Evolutionary conservation across 2,797 vertebrate species (phyloP).

Genomic region (Sandelia bainsii): DNA sequence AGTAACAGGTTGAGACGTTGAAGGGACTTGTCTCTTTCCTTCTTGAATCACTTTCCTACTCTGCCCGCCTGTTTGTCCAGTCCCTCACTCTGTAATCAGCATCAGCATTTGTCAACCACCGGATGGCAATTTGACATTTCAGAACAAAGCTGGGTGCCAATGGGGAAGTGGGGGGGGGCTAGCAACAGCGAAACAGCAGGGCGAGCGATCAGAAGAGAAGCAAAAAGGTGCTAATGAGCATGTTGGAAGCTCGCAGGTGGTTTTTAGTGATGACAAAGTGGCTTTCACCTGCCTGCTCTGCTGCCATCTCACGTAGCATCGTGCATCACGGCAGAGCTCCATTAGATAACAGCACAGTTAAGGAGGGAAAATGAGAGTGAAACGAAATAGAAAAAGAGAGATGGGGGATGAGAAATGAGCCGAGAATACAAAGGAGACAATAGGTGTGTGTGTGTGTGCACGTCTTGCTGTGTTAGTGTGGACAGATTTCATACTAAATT

Average conservation of each 20-base stretch:
- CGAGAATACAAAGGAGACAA: conserved; percentile 57
- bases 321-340: conserved; percentile 55
- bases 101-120: conserved; percentile 38
- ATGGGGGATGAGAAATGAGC: conserved; percentile 35
- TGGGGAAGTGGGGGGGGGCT: not conserved
- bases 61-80: conserved; percentile 48
- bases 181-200: conserved; percentile 43
- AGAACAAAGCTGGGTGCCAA: conserved; percentile 55
- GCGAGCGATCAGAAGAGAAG: conserved; percentile 53
- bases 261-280: conserved; percentile 71
- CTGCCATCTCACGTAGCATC: conserved; percentile 71
- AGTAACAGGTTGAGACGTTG: conserved; percentile 28
- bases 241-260: conserved; percentile 69
- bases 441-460: conserved; percentile 3
- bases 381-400: conserved; percentile 41
- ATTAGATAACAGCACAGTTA: conserved; percentile 62
- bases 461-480: not conserved
- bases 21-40: conserved; percentile 21
- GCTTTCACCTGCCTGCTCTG: conserved; percentile 73
- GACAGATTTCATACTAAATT: not conserved
- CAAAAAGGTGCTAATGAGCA: conserved; percentile 73
- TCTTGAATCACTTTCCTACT: conserved; percentile 13
- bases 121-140: conserved; percentile 65
- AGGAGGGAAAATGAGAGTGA: conserved; percentile 42
- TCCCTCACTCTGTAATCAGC: conserved; percentile 60